These are phyloP conservation scores for Alloplasta piceator DNA, from an alignment of 2,888 invertebrate genomes.

Conservation along the genomic window DNA sequence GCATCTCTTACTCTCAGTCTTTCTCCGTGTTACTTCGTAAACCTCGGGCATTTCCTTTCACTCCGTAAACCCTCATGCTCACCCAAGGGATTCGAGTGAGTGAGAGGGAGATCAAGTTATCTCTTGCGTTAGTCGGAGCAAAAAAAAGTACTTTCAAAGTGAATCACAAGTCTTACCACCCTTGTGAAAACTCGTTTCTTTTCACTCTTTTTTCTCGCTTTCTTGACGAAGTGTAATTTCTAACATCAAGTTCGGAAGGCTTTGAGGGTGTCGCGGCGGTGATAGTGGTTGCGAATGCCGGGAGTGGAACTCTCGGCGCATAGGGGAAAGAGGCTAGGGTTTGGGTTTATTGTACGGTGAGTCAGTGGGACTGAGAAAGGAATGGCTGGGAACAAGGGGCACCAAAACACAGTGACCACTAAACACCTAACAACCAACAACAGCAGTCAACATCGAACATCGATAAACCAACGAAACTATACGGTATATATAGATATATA, in stretches of 20 bases:
- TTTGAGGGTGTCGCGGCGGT: slow-evolving; percentile 65
- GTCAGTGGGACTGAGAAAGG: slow-evolving; percentile 61
- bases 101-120: slow-evolving; percentile 13
- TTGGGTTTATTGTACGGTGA: background rate
- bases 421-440: slow-evolving; percentile 83
- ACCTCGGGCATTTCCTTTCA: slow-evolving; percentile 51
- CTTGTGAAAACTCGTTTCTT: slow-evolving; percentile 46
- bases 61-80: slow-evolving; percentile 26
- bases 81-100: background rate
- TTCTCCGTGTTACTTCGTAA: slow-evolving; percentile 35
- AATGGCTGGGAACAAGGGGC: slow-evolving; percentile 60
- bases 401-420: slow-evolving; percentile 82
- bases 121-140: slow-evolving; percentile 2
- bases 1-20: slow-evolving; percentile 9
- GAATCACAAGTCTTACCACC: slow-evolving; percentile 63
- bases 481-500: slow-evolving; percentile 18
- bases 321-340: slow-evolving; percentile 43
- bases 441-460: slow-evolving; percentile 82
- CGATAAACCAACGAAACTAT: slow-evolving; percentile 81
- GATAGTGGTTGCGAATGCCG: slow-evolving; percentile 71
- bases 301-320: slow-evolving; percentile 66
- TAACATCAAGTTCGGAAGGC: slow-evolving; percentile 76
- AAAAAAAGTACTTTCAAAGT: slow-evolving; percentile 45
- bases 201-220: slow-evolving; percentile 1
- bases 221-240: slow-evolving; percentile 69